Conservation (phyloP, 1,140 invertebrate species). For the Meloidogyne floridensis region DNA sequence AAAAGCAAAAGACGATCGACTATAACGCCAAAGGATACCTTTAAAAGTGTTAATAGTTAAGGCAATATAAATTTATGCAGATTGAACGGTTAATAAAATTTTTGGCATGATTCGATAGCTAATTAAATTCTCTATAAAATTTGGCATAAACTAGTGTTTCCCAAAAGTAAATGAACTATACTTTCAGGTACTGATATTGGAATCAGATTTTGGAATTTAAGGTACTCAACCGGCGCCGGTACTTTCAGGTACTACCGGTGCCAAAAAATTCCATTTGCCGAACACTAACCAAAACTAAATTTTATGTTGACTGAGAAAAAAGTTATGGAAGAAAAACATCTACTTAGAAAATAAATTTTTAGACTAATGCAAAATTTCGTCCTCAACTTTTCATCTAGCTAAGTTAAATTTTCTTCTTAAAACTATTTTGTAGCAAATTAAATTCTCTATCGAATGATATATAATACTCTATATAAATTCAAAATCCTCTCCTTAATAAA, state of each 20-base stretch:
- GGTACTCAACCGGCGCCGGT: too few species aligned
- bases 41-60: too few species aligned
- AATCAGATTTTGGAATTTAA: too few species aligned
- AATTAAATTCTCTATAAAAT: not conserved
- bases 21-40: conserved; percentile 44
- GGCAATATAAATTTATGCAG: too few species aligned
- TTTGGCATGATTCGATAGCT: not conserved
- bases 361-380: not conserved
- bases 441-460: not conserved
- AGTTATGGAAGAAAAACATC: not conserved
- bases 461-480: not conserved
- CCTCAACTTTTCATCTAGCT: not conserved
- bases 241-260: too few species aligned
- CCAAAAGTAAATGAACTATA: too few species aligned
- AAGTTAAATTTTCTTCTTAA: not conserved
- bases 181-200: too few species aligned
- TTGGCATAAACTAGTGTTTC: too few species aligned
- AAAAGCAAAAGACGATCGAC: conserved; percentile 40
- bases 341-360: not conserved
- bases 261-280: too few species aligned
- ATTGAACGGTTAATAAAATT: not conserved
- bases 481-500: too few species aligned
- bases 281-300: not conserved
- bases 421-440: not conserved
- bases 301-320: not conserved